A percentile compares a stretch with the other conserved stretches of the same genome.
These are phyloP conservation scores for Holacanthella duospinosa DNA, from an alignment of 2,888 invertebrate species.

Conservation along the genomic window DNA sequence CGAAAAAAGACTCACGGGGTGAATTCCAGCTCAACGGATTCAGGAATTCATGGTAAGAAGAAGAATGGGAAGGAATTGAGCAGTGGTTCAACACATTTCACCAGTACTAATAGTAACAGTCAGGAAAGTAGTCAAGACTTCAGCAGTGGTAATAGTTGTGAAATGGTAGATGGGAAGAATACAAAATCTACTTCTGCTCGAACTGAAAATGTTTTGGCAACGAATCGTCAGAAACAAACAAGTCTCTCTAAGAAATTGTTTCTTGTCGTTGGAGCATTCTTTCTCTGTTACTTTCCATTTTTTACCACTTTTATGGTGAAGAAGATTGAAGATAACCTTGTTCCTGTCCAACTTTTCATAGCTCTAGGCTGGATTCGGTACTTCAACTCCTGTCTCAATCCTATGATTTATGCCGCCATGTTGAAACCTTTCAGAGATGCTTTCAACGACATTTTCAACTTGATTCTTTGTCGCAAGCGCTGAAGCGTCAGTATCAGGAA, in stretches of 20 bases:
- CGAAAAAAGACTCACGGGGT: not conserved
- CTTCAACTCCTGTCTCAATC: conserved; percentile 26
- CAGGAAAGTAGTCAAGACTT: not conserved
- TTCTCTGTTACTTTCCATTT: conserved; percentile 24
- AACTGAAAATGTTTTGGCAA: not conserved
- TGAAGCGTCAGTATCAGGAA: too few relatives aligned
- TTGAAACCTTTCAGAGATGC: conserved; percentile 24
- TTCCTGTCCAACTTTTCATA: conserved; percentile 12
- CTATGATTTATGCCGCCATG: conserved; percentile 24
- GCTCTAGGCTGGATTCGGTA: conserved; percentile 27
- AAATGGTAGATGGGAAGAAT: not conserved
- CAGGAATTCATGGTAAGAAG: not conserved
- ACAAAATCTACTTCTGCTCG: not conserved
- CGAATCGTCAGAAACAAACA: not conserved
- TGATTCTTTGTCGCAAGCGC: not conserved
- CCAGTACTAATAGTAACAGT: not conserved
- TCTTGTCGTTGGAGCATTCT: conserved; percentile 20
- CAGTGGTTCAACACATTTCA: not conserved
- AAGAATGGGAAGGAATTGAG: not conserved
- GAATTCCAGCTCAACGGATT: not conserved
- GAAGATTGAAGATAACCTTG: conserved; percentile 14
- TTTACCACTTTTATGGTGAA: conserved; percentile 22
- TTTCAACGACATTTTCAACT: conserved; percentile 14
- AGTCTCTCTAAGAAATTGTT: conserved; percentile 18
- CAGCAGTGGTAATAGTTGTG: not conserved